Evolutionary conservation across 2,113 vertebrate species (phyloP), one percentile per base, ranked within the genome.

Genomic region (Epinephelus fuscoguttatus): DNA sequence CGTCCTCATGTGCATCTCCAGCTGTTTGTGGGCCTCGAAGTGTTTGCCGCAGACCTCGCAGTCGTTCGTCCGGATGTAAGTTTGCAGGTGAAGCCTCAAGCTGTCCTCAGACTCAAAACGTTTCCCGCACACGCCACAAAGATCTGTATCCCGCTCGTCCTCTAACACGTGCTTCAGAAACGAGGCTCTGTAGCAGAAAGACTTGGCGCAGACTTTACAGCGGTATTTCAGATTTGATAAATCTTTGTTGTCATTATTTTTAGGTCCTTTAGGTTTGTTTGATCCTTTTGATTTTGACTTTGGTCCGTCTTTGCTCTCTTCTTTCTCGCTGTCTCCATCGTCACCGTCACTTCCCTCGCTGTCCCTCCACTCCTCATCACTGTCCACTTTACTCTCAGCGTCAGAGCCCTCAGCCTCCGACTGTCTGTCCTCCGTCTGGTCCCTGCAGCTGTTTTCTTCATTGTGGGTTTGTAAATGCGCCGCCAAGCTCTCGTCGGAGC

Each of bases 1-100:
- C 0, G 72, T 88, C 14, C 76, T 80, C 72, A 47, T 59, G 85
- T 90, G 86, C 37, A 83, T 85, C 80, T 85, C 88, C 42, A 81
- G 80, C 4, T 88, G 82, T 3, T 70, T 85, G n/a, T 62, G 76
- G 15, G 76, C 60, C 9, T 88, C 88, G 2, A 85, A 85, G 19
- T 55, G 82, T 55, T 82, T 85, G 14, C 80, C 33, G 0, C 82
- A 90, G 0, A 85, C 82, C 8, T 75, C 76, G 1, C 88, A 85
- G 25, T 85, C 82, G 0, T 75, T 83, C 0, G 76, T 83, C 1
- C 55, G n/a, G 25, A 49, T 47, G 85, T 88, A 75, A 0, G 80
- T 83, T 15, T 88, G 74, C 70, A 90, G 2, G 69, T 71, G 0
- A 49, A 68, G 69, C 40, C 61, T 74, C 70, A 85, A 4, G 49